Conservation (phyloP, 2,797 vertebrate species). For the Phoeniculus purpureus region DNA sequence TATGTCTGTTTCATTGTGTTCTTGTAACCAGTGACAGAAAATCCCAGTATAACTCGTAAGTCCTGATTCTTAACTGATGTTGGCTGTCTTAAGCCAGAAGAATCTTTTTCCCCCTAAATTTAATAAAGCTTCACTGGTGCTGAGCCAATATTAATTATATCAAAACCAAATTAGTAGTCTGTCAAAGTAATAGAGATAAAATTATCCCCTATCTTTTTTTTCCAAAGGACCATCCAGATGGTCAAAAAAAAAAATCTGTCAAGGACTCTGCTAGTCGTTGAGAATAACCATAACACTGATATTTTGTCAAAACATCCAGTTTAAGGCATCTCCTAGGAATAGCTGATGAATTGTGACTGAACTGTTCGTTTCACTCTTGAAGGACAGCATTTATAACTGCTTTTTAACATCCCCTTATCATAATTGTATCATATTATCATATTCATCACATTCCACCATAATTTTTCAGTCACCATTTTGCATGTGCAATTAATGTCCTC, state of each 20-base stretch:
- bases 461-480: not conserved
- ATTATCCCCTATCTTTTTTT: not conserved
- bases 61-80: not conserved
- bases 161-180: constrained; percentile 21
- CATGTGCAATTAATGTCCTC: not conserved
- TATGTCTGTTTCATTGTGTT: constrained; percentile 16
- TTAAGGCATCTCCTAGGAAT: constrained; percentile 1
- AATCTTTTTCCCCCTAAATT: not conserved
- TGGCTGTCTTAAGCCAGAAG: not conserved
- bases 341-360: constrained; percentile 31
- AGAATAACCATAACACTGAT: constrained; percentile 11
- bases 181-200: constrained; percentile 43
- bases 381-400: constrained; percentile 20
- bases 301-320: constrained; percentile 45
- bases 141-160: constrained; percentile 37
- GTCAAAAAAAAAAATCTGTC: not conserved
- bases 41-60: not conserved
- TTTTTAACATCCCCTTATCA: not conserved
- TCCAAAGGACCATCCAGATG: not conserved
- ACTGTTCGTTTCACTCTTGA: constrained; percentile 9
- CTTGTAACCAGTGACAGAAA: not conserved
- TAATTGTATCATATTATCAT: not conserved
- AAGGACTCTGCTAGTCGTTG: not conserved
- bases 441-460: not conserved
- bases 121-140: not conserved